Evolutionary conservation across 2,888 invertebrate species (phyloP), one percentile per base, ranked within the genome.

Genomic region (Catotricha subobsoleta): DNA sequence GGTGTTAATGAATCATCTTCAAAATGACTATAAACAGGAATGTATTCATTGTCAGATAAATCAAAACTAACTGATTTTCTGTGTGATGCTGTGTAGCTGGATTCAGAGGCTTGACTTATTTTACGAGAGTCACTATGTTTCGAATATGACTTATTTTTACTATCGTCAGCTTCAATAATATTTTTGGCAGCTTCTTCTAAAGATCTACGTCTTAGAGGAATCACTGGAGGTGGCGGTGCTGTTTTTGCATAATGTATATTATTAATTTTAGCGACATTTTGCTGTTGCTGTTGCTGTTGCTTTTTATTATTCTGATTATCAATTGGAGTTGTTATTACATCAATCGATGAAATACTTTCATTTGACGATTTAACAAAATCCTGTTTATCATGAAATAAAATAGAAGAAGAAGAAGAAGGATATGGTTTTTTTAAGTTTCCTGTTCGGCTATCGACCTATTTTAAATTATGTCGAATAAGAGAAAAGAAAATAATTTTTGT

Each of bases 41-140:
- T 46, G 25, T 44, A 44, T 20, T 62, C 62, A 44, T 60, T 62
- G 1, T 59, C 62, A 21, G 62, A 59, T 6, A 63, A 50, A 45
- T 63, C 63, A 31, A 63, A 63, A 42, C 63, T 63, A 1, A 63
- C 63, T 0, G 62, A 62, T 46, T 63, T 63, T 2, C 63, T 35
- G 29, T 39, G 40, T 20, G 31, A 21, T 13, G 23, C 16, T 15
- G 12, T 25, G 31, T 16, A 4, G 3, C 3, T 29, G 39, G 3
- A 9, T 13, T 21, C 7, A 13, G 9, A 21, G 20, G 13, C 13
- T 8, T 7, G 7, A 16, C 25, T 37, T 37, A 25, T 8, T n/a
- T 4, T 35, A n/a, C n/a, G n/a, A n/a, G n/a, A n/a, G n/a, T n/a
- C n/a, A n/a, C n/a, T n/a, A n/a, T n/a, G n/a, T n/a, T n/a, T n/a